Conservation (phyloP, 2,113 vertebrate species). For the Chascanopsetta lugubris region DNA sequence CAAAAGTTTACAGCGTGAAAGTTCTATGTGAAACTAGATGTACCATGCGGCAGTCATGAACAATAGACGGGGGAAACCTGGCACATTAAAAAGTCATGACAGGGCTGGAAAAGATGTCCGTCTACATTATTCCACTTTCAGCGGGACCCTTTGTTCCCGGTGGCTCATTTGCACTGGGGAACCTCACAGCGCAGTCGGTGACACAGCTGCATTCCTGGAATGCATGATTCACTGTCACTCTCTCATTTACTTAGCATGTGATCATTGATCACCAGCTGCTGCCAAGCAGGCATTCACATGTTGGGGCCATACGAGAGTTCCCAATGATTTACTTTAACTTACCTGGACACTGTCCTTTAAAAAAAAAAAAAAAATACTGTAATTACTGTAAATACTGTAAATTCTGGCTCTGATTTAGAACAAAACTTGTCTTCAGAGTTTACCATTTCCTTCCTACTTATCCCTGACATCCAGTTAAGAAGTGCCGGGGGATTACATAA, state of each 20-base stretch:
- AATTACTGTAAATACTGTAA: too few species aligned
- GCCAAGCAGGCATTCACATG: background rate
- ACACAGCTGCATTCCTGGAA: conserved; percentile 15
- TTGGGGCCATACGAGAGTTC: conserved; percentile 5
- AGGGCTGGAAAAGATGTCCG: conserved; percentile 3
- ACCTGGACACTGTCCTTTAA: too few species aligned
- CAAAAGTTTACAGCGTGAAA: too few species aligned
- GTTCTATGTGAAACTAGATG: background rate
- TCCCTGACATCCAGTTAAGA: conserved; percentile 69
- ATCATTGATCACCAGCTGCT: background rate
- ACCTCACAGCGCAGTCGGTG: conserved; percentile 7
- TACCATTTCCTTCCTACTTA: conserved; percentile 64
- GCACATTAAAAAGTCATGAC: conserved; percentile 21
- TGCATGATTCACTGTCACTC: conserved; percentile 10
- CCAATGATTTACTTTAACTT: background rate
- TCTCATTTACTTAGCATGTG: conserved; percentile 7
- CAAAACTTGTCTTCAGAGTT: conserved; percentile 12
- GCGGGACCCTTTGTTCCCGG: conserved; percentile 16
- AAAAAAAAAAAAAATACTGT: too few species aligned
- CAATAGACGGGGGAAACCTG: conserved; percentile 10
- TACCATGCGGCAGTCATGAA: background rate
- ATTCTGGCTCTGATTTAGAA: conserved; percentile 5
- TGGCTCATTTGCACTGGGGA: conserved; percentile 7
- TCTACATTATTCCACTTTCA: conserved; percentile 32
- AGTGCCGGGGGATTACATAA: conserved; percentile 52